Conservation (phyloP, 1,140 invertebrate genomes). For the Panagrolaimus sp. region DNA sequence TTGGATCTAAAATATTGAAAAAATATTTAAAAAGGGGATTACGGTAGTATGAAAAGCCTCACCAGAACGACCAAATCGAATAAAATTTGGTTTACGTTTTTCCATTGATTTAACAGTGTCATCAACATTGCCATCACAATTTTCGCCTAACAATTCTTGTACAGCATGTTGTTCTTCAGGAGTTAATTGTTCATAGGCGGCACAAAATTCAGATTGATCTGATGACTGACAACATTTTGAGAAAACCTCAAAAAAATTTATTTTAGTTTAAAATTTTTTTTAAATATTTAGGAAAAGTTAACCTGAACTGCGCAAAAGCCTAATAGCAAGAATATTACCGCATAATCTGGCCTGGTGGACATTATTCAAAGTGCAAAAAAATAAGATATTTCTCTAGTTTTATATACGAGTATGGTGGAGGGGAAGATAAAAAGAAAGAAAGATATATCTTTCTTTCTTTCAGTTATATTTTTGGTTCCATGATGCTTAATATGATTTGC, state of each 20-base stretch:
- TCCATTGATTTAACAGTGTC: slow-evolving; percentile 45
- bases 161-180: slow-evolving; percentile 43
- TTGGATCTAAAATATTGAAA: slow-evolving; percentile 24
- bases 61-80: slow-evolving; percentile 45
- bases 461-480: no score
- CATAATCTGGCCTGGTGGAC: slow-evolving; percentile 4
- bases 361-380: slow-evolving; percentile 1
- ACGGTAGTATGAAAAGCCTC: neutral
- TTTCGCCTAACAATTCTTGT: slow-evolving; percentile 37
- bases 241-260: slow-evolving; percentile 26
- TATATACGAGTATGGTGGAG: no score
- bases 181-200: slow-evolving; percentile 38
- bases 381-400: no score
- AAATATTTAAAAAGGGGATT: neutral
- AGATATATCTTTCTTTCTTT: no score
- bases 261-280: neutral
- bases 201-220: slow-evolving; percentile 42
- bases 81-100: slow-evolving; percentile 53
- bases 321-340: slow-evolving; percentile 8
- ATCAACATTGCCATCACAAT: slow-evolving; percentile 39
- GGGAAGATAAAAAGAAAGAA: no score
- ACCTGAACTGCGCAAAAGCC: slow-evolving; percentile 11
- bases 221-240: slow-evolving; percentile 35
- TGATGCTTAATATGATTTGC: no score
- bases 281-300: neutral